Evolutionary conservation across 2,888 invertebrate species (phyloP).

Genomic region (Cyrtodaria siliqua): DNA sequence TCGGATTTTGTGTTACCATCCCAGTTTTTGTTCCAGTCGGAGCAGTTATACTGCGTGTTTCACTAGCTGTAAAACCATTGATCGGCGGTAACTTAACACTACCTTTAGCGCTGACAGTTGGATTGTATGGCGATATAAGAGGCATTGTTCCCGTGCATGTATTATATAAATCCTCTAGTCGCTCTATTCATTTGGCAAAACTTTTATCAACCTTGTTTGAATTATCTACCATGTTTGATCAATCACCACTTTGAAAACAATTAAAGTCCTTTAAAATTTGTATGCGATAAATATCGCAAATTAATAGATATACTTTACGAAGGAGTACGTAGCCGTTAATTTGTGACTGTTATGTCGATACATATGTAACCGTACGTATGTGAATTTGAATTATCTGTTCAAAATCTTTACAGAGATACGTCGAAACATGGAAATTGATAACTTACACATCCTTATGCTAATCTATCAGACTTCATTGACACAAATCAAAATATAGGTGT

Average conservation of each 20-base stretch:
- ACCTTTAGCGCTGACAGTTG: conserved; percentile 3
- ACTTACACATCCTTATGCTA: too few relatives aligned
- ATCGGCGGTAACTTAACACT: conserved; percentile 24
- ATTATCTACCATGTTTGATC: conserved; percentile 27
- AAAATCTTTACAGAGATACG: too few relatives aligned
- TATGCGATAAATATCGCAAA: conserved; percentile 27
- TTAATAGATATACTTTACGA: conserved; percentile 12
- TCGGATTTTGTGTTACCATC: conserved; percentile 40
- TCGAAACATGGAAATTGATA: too few relatives aligned
- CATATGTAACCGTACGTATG: too few relatives aligned
- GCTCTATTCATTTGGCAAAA: conserved; percentile 42
- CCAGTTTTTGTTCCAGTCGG: not conserved
- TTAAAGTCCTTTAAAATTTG: conserved; percentile 14
- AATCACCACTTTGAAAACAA: conserved; percentile 25
- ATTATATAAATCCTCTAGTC: conserved; percentile 44
- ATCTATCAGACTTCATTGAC: too few relatives aligned
- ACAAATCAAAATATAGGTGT: too few relatives aligned
- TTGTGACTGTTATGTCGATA: too few relatives aligned
- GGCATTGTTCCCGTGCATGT: conserved; percentile 43
- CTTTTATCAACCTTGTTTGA: conserved; percentile 2
- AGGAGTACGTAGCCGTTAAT: not conserved
- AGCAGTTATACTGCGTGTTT: not conserved
- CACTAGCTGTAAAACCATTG: not conserved
- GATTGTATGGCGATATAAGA: conserved; percentile 17
- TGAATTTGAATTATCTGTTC: too few relatives aligned